These are phyloP conservation scores for Cuculus canorus DNA, from an alignment of 2,797 vertebrate species.

Conservation along the genomic window DNA sequence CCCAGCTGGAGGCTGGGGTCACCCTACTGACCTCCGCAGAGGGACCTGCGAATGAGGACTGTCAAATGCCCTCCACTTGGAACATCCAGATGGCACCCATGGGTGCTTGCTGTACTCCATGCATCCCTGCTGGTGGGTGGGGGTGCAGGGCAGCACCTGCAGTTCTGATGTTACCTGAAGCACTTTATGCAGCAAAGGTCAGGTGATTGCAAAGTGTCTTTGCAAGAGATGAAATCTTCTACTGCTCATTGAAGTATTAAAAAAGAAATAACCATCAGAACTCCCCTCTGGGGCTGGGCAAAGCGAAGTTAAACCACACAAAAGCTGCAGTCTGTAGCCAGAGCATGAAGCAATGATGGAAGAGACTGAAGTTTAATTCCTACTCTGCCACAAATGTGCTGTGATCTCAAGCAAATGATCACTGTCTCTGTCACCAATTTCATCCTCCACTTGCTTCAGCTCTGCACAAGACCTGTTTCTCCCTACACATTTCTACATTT, in stretches of 20 bases:
- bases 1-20: no score
- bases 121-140: no score
- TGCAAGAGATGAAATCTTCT: not conserved
- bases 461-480: not conserved
- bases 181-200: not conserved
- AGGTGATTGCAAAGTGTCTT: not conserved
- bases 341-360: not conserved
- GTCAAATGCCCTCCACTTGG: fast-evolving
- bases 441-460: not conserved
- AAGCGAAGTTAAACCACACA: not conserved
- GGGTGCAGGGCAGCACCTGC: not conserved
- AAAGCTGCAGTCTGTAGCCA: not conserved
- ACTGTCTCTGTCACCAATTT: not conserved
- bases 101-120: not conserved
- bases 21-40: not conserved
- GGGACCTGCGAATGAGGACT: not conserved
- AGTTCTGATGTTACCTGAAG: not conserved
- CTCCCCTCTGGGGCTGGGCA: no score
- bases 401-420: not conserved
- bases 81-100: not conserved
- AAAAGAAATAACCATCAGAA: not conserved
- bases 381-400: not conserved
- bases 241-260: not conserved
- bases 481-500: fast-evolving
- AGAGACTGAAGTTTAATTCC: not conserved